Evolutionary conservation across 2,888 invertebrate species (phyloP), one percentile per base, ranked within the genome.

Genomic region (Volucella inflata): DNA sequence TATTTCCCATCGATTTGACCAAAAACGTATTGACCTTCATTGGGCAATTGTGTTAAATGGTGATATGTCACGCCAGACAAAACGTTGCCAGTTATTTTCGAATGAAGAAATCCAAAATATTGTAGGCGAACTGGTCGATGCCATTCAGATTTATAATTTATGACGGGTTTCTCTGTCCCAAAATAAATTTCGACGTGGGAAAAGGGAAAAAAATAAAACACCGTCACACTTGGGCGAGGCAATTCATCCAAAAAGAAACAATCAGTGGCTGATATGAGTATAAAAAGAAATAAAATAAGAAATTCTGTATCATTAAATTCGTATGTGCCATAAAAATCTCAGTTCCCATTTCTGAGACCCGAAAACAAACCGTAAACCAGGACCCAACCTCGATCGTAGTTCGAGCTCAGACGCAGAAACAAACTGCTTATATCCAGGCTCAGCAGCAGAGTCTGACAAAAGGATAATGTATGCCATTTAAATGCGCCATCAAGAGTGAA

Each of bases 381-480:
- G 64, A 70, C 83, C 68, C 59, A 59, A 57, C 44, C 57, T 50
- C 60, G 51, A 64, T 64, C 38, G 64, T 10, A 9, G 60, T 30
- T 30, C 30, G 30, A 30, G 30, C 30, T 30, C 6, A 30, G 30
- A 30, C 30, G 30, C 30, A 30, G 30, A 30, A 6, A 30, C 30
- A 30, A 6, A 30, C 30, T 30, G 6, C 30, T 30, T 30, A 30
- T 6, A 30, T 30, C 30, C 30, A 30, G 36, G 17, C 42, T 42
- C 51, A 11, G 3, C 10, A 4, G 30, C 51, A n/a, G 8, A 16
- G 44, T 36, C 68, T 62, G 8, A 30, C 30, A 59, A 14, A 75
- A 80, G 78, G 74, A 83, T 79, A 83, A 83, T 83, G 42, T 83
- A 79, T 79, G 74, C 83, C 65, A 68, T 65, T 84, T 84, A 79